Evolutionary conservation across 2,888 invertebrate species (phyloP).

Genomic region (Drepanosiphum platanoidis): DNA sequence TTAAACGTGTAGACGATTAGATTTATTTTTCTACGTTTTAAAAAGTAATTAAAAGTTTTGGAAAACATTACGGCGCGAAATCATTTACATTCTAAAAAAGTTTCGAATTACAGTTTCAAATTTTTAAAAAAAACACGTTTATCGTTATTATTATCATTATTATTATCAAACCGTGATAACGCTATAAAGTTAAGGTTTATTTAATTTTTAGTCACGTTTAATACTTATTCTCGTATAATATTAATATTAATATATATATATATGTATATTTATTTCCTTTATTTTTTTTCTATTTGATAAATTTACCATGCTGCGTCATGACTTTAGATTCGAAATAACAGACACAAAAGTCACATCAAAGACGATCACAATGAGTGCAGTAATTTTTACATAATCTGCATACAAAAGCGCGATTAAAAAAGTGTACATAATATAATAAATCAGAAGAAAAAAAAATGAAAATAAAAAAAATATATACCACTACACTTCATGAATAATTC

Average conservation of each 20-base stretch:
- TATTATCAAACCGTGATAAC: neutral
- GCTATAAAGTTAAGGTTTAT: neutral
- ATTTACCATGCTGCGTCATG: neutral
- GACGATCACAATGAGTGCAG: neutral
- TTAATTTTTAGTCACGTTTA: neutral
- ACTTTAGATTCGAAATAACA: neutral
- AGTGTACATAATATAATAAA: neutral
- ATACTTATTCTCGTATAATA: neutral
- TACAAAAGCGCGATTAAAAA: neutral
- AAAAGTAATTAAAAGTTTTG: conserved; percentile 32
- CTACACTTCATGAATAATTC: conserved; percentile 32
- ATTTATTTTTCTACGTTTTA: neutral
- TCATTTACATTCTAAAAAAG: neutral
- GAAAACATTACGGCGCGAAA: neutral
- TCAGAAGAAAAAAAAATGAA: neutral
- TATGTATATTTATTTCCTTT: neutral
- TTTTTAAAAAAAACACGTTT: neutral
- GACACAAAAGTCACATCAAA: neutral
- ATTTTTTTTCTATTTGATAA: neutral
- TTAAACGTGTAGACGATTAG: neutral
- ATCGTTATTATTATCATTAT: neutral
- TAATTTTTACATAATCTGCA: neutral
- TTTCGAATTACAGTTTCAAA: neutral
- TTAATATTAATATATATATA: too few relatives aligned
- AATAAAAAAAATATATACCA: neutral